Conservation (phyloP, 2,113 vertebrate genomes). For the Ochotona princeps region DNA sequence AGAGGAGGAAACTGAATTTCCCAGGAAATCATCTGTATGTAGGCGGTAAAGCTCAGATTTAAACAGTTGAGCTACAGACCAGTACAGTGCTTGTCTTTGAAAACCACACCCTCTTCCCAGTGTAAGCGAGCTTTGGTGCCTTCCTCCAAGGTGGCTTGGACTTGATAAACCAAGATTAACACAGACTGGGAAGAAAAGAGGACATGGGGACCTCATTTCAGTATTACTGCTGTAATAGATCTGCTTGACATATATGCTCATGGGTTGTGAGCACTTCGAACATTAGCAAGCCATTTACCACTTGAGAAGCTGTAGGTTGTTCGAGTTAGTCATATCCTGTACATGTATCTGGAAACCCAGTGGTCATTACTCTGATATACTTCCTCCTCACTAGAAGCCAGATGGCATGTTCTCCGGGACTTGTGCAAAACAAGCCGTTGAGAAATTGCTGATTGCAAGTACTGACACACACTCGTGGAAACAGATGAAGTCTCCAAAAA, state of each 20-base stretch:
- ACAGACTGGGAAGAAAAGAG: neutral
- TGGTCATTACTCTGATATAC: constrained; percentile 7
- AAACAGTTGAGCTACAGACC: neutral
- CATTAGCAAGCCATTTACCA: neutral
- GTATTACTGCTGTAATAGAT: neutral
- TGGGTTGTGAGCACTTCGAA: neutral
- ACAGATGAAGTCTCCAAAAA: neutral
- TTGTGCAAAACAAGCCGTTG: constrained; percentile 10
- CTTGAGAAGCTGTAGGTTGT: constrained; percentile 4
- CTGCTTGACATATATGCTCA: neutral
- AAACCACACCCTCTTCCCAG: neutral
- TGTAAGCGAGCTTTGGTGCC: neutral
- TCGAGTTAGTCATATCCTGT: constrained; percentile 44
- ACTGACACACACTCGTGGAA: constrained; percentile 34
- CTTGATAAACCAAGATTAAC: neutral
- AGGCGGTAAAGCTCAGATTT: neutral
- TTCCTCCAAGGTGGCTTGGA: neutral
- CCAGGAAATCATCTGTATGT: neutral
- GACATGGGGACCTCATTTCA: neutral
- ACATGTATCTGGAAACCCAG: neutral
- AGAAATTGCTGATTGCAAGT: constrained; percentile 32
- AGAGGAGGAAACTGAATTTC: constrained; percentile 6
- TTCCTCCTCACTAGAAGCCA: constrained; percentile 55
- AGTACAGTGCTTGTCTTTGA: neutral
- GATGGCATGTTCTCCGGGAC: neutral